A percentile compares a stretch with the other conserved stretches of the same genome.
phyloP scores from a whole-genome alignment of 2,797 vertebrate species.

The Halcyon badia region DNA sequence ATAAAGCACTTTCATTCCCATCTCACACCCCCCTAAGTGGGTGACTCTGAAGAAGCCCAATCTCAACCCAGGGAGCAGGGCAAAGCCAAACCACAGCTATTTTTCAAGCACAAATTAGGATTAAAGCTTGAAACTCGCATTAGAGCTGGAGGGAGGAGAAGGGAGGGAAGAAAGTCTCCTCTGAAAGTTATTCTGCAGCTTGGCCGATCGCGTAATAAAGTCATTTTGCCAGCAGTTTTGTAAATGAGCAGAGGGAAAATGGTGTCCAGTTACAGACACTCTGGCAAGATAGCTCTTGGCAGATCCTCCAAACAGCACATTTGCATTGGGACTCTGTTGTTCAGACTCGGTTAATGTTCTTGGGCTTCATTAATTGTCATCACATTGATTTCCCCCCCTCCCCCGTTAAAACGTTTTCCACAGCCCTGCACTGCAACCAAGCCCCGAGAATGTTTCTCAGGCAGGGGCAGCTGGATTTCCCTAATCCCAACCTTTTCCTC shows the following conservation, averaged over 20 bases:
- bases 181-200: background rate
- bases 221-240: conserved; percentile 37
- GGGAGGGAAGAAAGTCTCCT: background rate
- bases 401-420: background rate
- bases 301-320: background rate
- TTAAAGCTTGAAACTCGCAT: background rate
- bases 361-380: conserved; percentile 47
- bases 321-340: background rate
- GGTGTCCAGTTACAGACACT: conserved; percentile 30
- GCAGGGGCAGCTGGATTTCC: background rate
- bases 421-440: background rate
- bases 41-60: background rate
- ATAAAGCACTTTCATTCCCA: background rate
- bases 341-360: background rate
- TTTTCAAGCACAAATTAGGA: rapidly evolving
- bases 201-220: background rate
- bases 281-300: conserved; percentile 4
- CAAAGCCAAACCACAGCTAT: background rate
- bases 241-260: conserved; percentile 42
- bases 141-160: background rate
- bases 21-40: rapidly evolving
- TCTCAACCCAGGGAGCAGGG: rapidly evolving
- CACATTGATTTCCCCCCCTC: background rate
- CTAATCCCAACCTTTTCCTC: background rate
- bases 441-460: rapidly evolving